Percentiles rank a stretch among this genome's conserved stretches.
phyloP scores from a whole-genome alignment of 2,113 vertebrate species.

The Cephalopterus ornatus region DNA sequence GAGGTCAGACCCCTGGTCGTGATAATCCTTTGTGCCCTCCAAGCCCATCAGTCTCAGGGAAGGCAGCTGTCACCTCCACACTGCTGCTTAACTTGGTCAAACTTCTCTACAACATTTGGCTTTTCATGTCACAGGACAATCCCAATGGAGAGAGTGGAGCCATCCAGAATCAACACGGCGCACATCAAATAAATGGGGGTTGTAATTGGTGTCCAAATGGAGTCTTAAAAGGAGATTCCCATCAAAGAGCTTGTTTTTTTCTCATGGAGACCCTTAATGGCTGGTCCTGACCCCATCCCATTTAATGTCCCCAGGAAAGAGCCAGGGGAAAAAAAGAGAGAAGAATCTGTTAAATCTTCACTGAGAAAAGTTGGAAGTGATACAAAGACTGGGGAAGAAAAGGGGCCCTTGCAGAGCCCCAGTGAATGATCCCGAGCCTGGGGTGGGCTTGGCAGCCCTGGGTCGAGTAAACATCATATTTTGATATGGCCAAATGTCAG shows the following conservation, averaged over 20 bases:
- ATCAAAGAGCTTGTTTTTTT: neutral
- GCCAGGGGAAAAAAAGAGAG: neutral
- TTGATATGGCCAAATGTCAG: neutral
- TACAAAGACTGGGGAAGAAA: neutral
- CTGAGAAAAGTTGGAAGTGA: neutral
- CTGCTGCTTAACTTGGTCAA: neutral
- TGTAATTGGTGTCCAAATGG: neutral
- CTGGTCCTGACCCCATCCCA: neutral
- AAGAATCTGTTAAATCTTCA: neutral
- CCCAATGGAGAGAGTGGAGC: neutral
- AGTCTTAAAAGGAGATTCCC: neutral
- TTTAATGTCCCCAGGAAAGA: neutral
- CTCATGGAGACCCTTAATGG: neutral
- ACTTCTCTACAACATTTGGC: neutral
- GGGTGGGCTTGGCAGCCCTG: neutral
- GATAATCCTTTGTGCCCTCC: neutral
- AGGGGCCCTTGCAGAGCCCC: neutral
- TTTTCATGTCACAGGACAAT: neutral
- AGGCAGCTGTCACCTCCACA: neutral
- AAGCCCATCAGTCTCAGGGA: neutral
- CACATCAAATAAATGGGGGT: neutral
- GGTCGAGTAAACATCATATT: neutral
- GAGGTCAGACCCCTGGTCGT: neutral
- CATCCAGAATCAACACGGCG: neutral
- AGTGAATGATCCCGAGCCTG: accelerated